Evolutionary conservation across 2,888 invertebrate genomes (phyloP), one percentile per base, ranked within the genome.

Genomic region (Ophion obscuratus): DNA sequence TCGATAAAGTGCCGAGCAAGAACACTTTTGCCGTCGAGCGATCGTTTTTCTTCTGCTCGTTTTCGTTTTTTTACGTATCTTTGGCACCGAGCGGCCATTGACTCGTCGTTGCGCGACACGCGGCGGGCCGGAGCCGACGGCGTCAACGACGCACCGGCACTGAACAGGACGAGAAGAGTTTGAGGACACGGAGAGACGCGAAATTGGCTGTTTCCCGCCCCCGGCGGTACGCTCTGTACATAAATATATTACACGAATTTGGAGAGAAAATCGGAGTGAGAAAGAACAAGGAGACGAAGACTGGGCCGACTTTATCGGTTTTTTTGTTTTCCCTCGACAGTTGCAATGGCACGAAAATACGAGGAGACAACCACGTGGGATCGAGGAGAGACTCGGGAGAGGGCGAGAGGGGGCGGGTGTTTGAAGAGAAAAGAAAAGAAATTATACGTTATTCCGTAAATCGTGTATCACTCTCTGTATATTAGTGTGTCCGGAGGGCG

Each of bases 61-160:
- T 80, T 71, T 47, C 11, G 14, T 24, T 20, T 62, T 27, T 68
- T 57, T 81, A 81, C 81, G 81, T 81, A 81, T 81, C 81, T 81
- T 81, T 81, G 81, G 85, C 80, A 83, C 83, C 79, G 71, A 71
- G 78, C 71, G 78, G 82, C 80, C 80, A 83, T 77, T 86, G 53
- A 82, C 66, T 75, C 64, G 75, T 80, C 80, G 73, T 75, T 80
- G 47, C 27, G 61, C 75, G 64, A 75, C 44, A 70, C 47, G 40
- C 17, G 62, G 64, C 68, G 36, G n/a, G n/a, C 17, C 10, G 53
- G n/a, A 20, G 57, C 36, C 36, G 36, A 7, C 61, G 0, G 59
- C 36, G 59, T 61, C 73, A 36, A 36, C 4, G 14, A 53, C 57
- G 20, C 44, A 68, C 68, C 47, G 44, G 31, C 27, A 44, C 27